A percentile compares a stretch with the other conserved stretches of the same genome.
Evolutionary conservation across 2,113 vertebrate genomes (phyloP).

Genomic region (Ochotona curzoniae): DNA sequence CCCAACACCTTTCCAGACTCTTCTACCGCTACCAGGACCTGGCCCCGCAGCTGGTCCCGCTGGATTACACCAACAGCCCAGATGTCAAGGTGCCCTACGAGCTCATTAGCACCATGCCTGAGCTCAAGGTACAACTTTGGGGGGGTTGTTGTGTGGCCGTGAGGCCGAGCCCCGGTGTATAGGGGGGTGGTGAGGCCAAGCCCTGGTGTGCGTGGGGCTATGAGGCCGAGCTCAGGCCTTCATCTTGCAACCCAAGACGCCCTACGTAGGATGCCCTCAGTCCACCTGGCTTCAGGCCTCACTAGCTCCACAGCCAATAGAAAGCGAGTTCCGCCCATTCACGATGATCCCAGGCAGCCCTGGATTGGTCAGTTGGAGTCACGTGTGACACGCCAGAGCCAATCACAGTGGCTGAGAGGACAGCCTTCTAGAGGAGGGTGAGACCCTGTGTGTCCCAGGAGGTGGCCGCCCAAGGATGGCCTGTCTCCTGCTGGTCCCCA

Average conservation of each 20-base stretch:
- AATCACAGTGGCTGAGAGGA: fast-evolving
- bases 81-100: slow-evolving; percentile 95
- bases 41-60: slow-evolving; percentile 96
- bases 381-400: not conserved
- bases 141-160: too few species aligned
- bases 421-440: not conserved
- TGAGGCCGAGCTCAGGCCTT: too few species aligned
- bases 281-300: not conserved
- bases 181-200: too few species aligned
- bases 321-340: not conserved
- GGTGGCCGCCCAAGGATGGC: too few species aligned
- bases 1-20: slow-evolving; percentile 84
- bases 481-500: slow-evolving; percentile 63
- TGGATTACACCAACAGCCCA: slow-evolving; percentile 92
- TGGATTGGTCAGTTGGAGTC: slow-evolving; percentile 18
- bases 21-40: slow-evolving; percentile 96
- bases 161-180: too few species aligned
- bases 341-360: slow-evolving; percentile 14
- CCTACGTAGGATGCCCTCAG: fast-evolving
- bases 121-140: slow-evolving; percentile 97
- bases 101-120: slow-evolving; percentile 98
- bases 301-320: not conserved
- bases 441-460: not conserved
- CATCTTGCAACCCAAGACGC: too few species aligned
- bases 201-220: too few species aligned